These are phyloP conservation scores for Anoplophora glabripennis DNA, from an alignment of 1,140 invertebrate species.

Conservation along the genomic window DNA sequence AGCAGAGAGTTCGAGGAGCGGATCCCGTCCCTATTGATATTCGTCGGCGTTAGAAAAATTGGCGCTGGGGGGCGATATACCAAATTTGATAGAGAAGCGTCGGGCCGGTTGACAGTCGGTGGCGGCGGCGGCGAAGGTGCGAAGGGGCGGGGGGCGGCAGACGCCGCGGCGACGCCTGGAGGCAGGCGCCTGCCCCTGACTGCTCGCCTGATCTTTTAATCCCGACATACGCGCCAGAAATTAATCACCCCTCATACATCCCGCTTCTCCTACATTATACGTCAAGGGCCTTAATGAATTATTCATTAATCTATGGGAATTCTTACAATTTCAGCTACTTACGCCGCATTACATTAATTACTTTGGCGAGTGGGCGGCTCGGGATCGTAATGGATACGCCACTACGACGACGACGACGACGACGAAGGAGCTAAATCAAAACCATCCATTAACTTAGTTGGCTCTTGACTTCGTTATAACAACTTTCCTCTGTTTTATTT, in stretches of 20 bases:
- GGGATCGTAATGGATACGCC: neutral
- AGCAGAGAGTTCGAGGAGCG: neutral
- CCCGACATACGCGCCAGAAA: conserved; percentile 44
- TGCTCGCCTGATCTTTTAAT: conserved; percentile 46
- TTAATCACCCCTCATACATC: conserved; percentile 42
- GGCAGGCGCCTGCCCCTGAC: conserved; percentile 38
- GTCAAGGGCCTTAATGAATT: conserved; percentile 43
- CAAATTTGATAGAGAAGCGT: conserved; percentile 9
- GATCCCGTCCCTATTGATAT: neutral
- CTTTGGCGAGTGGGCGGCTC: conserved; percentile 19
- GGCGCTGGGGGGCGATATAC: conserved; percentile 1
- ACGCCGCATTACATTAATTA: conserved; percentile 33
- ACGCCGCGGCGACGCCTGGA: conserved; percentile 35
- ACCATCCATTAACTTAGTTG: too few species aligned
- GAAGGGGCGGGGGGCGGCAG: conserved; percentile 16
- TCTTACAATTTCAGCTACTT: conserved; percentile 38
- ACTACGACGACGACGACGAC: too few species aligned
- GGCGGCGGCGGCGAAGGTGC: conserved; percentile 23
- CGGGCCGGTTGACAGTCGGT: conserved; percentile 17
- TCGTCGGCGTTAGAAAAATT: neutral
- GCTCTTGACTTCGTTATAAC: too few species aligned
- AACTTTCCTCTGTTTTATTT: too few species aligned
- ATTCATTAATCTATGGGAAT: conserved; percentile 44
- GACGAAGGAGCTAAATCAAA: too few species aligned
- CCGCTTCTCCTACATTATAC: conserved; percentile 30